These are phyloP conservation scores for Entelurus aequoreus DNA, from an alignment of 2,113 vertebrate species.

Conservation along the genomic window DNA sequence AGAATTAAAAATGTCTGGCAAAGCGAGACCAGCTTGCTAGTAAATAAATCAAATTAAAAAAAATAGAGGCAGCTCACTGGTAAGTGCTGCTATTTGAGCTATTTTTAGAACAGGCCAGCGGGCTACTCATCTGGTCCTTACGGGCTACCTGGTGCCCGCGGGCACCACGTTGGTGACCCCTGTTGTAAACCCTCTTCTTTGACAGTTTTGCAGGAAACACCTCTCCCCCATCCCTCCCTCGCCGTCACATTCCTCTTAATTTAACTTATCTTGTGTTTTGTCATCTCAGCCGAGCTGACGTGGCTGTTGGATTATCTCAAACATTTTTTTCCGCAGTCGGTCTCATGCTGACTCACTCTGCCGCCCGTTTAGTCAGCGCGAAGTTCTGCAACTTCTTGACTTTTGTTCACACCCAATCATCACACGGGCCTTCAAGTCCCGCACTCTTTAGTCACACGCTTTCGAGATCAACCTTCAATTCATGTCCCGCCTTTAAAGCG, in stretches of 20 bases:
- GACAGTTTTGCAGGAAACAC: no score
- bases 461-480: slow-evolving; percentile 48
- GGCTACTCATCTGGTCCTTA: no score
- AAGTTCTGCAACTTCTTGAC: slow-evolving; percentile 32
- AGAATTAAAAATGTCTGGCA: no score
- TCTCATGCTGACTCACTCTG: slow-evolving; percentile 27
- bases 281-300: slow-evolving; percentile 47
- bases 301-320: slow-evolving; percentile 43
- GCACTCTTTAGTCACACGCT: slow-evolving; percentile 55
- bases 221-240: neutral
- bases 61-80: no score
- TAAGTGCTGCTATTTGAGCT: no score
- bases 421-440: slow-evolving; percentile 43
- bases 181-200: no score
- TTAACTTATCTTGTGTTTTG: slow-evolving; percentile 51
- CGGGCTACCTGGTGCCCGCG: no score
- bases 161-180: no score
- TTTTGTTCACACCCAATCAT: slow-evolving; percentile 36
- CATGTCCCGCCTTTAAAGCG: slow-evolving; percentile 48
- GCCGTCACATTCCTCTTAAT: slow-evolving; percentile 21
- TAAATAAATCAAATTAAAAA: no score
- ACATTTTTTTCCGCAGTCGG: slow-evolving; percentile 32
- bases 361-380: neutral
- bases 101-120: no score
- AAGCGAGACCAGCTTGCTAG: no score